phyloP scores from a whole-genome alignment of 2,888 invertebrate genomes.

The Portevinia maculata region DNA sequence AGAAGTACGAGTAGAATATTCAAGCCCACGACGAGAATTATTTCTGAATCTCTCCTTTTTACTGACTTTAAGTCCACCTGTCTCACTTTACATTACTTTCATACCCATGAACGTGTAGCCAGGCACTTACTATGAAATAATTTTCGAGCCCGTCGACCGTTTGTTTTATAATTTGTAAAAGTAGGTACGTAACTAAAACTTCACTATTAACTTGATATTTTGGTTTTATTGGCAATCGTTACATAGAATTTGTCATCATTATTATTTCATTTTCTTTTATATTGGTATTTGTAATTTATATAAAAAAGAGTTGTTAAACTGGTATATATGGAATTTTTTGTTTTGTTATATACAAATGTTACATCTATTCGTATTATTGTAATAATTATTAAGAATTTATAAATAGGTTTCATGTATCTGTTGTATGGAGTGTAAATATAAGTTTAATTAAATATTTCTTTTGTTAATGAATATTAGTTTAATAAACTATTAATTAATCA shows the following conservation, averaged over 20 bases:
- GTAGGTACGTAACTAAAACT: background rate
- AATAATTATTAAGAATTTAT: constrained; percentile 53
- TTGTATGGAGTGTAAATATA: constrained; percentile 39
- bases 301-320: constrained; percentile 69
- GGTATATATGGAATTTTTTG: constrained; percentile 43
- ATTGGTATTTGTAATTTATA: constrained; percentile 52
- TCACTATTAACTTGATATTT: constrained; percentile 20
- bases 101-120: too few relatives aligned
- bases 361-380: constrained; percentile 52
- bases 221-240: constrained; percentile 68
- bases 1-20: too few relatives aligned
- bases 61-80: too few relatives aligned
- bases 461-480: constrained; percentile 24
- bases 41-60: too few relatives aligned
- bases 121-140: too few relatives aligned
- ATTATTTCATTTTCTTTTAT: constrained; percentile 31
- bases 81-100: too few relatives aligned
- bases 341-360: constrained; percentile 56
- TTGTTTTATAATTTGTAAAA: too few relatives aligned
- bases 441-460: constrained; percentile 7
- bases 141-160: too few relatives aligned
- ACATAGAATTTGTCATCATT: constrained; percentile 54
- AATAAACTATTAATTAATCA: constrained; percentile 41
- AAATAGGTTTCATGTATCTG: constrained; percentile 55
- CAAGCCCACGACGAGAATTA: too few relatives aligned